A percentile compares a stretch with the other conserved stretches of the same genome.
phyloP scores from a whole-genome alignment of 2,888 invertebrate species.

The Embidobia sp. region DNA sequence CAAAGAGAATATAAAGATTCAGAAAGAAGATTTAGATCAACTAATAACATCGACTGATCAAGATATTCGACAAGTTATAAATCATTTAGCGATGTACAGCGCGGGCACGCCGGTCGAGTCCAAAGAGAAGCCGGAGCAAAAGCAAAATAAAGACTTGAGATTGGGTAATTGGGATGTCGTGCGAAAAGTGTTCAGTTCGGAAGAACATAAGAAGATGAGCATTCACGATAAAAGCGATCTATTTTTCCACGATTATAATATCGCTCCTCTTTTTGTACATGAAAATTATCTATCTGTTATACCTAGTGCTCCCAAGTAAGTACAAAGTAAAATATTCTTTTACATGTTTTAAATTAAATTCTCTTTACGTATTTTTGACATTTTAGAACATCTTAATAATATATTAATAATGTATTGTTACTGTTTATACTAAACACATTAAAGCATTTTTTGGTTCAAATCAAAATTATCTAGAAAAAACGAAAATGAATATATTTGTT shows the following conservation, averaged over 20 bases:
- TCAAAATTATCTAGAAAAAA: too few relatives aligned
- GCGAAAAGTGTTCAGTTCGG: slow-evolving; percentile 91
- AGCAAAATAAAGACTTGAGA: slow-evolving; percentile 89
- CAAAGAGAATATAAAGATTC: slow-evolving; percentile 93
- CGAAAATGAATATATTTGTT: too few relatives aligned
- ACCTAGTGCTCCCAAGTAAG: slow-evolving; percentile 89
- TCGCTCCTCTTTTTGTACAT: slow-evolving; percentile 98
- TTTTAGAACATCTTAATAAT: background rate
- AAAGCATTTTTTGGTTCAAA: slow-evolving; percentile 46
- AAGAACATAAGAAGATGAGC: slow-evolving; percentile 89
- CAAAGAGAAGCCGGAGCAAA: slow-evolving; percentile 45
- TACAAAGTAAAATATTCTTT: too few relatives aligned
- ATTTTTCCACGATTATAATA: slow-evolving; percentile 98
- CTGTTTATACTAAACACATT: background rate
- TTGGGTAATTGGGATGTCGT: slow-evolving; percentile 97
- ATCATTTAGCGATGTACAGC: slow-evolving; percentile 92
- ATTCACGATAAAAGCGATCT: slow-evolving; percentile 92
- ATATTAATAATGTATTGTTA: background rate
- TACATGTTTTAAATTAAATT: too few relatives aligned
- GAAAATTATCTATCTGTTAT: slow-evolving; percentile 95
- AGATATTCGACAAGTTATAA: slow-evolving; percentile 96
- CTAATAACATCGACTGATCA: slow-evolving; percentile 94
- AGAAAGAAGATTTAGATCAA: slow-evolving; percentile 89
- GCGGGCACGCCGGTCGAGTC: slow-evolving; percentile 68
- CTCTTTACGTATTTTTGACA: too few relatives aligned